Conservation (phyloP, 2,797 vertebrate genomes). For the Gephyroberyx darwinii region DNA sequence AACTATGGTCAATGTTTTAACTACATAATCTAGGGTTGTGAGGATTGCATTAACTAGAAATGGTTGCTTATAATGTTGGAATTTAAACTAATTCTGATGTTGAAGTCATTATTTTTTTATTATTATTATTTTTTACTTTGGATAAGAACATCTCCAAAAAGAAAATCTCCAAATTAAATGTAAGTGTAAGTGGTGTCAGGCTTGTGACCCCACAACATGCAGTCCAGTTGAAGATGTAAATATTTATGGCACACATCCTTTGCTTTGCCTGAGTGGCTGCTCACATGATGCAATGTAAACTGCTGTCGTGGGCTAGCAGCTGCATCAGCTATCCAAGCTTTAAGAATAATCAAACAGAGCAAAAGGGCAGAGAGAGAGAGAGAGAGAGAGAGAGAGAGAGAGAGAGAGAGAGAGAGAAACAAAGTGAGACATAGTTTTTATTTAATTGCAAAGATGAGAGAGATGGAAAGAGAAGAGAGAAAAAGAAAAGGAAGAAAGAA, state of each 20-base stretch:
- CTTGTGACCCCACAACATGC: slow-evolving; percentile 16
- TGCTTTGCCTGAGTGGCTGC: slow-evolving; percentile 1
- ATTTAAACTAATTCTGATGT: not conserved
- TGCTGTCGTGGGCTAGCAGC: slow-evolving; percentile 39
- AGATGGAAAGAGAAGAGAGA: not conserved
- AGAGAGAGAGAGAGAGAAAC: slow-evolving; percentile 6
- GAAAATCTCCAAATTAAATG: not conserved
- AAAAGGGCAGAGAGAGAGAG: too few relatives aligned
- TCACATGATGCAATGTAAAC: slow-evolving; percentile 17
- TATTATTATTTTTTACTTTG: too few relatives aligned
- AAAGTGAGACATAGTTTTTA: not conserved
- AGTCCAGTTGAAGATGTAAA: slow-evolving; percentile 52
- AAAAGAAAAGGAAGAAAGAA: not conserved
- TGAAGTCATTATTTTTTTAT: too few relatives aligned
- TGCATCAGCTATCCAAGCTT: slow-evolving; percentile 50
- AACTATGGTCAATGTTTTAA: not conserved
- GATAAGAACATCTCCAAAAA: not conserved
- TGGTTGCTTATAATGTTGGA: not conserved
- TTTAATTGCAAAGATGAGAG: not conserved
- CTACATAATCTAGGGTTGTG: not conserved
- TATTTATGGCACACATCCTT: slow-evolving; percentile 59
- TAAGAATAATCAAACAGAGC: slow-evolving; percentile 44
- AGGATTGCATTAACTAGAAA: not conserved
- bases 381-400: too few relatives aligned
- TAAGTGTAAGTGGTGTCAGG: slow-evolving; percentile 24